Evolutionary conservation across 2,797 vertebrate species (phyloP), one percentile per base, ranked within the genome.

Genomic region (Leucoraja ocellata): DNA sequence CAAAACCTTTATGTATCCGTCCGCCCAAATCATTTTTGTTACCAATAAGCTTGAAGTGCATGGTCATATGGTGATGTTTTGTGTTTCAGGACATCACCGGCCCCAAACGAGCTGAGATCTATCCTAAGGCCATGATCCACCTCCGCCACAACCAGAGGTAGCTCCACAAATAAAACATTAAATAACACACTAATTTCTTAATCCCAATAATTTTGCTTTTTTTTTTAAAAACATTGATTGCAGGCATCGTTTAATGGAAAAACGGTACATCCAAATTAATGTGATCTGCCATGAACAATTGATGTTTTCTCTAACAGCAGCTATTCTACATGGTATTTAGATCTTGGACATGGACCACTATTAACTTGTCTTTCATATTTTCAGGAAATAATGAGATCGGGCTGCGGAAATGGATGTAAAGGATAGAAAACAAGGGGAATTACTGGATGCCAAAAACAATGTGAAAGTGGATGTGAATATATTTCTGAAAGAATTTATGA

Each of bases 11-110:
- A 32, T 16, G 28, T 32, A 1, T 32, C 63, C 61, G 46, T 32
- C 63, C 61, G 0, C 14, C 83, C 4, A n/a, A 65, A 63, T n/a
- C 13, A 86, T 65, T 86, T n/a, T 7, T 65, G 28, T 65, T 14
- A 32, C 80, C 80, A 25, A 28, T 58, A 54, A 83, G 25, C 13
- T 54, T 32, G 2, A 4, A 39, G 36, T 39, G 65, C 4, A 46
- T 91, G 21, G 32, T 91, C 9, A 81, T 46, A 46, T 18, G 68
- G 18, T 91, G 65, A 73, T 16, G 65, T 91, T 91, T 39, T 91
- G 65, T 91, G 71, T 91, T 91, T 68, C 88, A 91, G 88, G 32
- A 46, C 16, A 39, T 36, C 36, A 68, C n/a, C 63, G 68, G 84
- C 36, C 84, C 63, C 84, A 68, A 91, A 73, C 18, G 32, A 91